Base-by-base conservation (phyloP, 2,113 vertebrate genomes). In the Bujurquina vittata region DNA sequence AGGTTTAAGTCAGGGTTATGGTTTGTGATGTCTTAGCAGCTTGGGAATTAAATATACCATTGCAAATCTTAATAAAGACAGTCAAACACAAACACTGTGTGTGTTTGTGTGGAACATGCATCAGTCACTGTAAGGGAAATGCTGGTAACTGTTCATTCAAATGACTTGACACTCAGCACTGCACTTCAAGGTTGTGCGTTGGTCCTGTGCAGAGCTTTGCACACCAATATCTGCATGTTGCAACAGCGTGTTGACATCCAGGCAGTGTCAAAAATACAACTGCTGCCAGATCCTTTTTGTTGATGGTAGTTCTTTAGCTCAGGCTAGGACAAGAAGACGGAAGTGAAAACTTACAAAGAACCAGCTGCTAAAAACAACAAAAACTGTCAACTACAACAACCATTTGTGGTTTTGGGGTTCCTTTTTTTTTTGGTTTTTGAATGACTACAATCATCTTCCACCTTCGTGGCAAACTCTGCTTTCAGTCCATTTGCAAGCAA, bases 1-100 rank as follows among this genome's bases (percentile, higher is more conserved):
- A 31, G 65, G 29, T 52, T 52, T 0, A 52, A 49, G 65, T 46
- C 43, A 29, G 0, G n/a, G 17, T 67, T 67, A 43, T 67, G 37
- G 62, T 4, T 29, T 49, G 15, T 49, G 22, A 49, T 69, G 23
- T 46, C 40, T 23, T 69, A 0, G 23, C 29, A 0, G 10, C 15
- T 29, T 29, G 43, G 43, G 0, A 69, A 69, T 0, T 23, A 69
- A 49, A 40, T 29, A 20, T 49, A 12, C 7, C 0, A 69, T 10
- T 69, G 40, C 11, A 29, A 29, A 69, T 69, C 40, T 69, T 69
- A 22, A 69, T 9, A 20, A 49, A 43, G 0, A 69, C 22, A 69
- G 43, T 29, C 40, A 69, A 69, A 69, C 23, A 14, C 11, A 12
- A n/a, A n/a, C 40, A 14, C 40, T 14, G 40, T 43, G 40, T 43